Evolutionary conservation across 2,797 vertebrate species (phyloP), one percentile per base, ranked within the genome.

Genomic region (Gambusia yucatana): DNA sequence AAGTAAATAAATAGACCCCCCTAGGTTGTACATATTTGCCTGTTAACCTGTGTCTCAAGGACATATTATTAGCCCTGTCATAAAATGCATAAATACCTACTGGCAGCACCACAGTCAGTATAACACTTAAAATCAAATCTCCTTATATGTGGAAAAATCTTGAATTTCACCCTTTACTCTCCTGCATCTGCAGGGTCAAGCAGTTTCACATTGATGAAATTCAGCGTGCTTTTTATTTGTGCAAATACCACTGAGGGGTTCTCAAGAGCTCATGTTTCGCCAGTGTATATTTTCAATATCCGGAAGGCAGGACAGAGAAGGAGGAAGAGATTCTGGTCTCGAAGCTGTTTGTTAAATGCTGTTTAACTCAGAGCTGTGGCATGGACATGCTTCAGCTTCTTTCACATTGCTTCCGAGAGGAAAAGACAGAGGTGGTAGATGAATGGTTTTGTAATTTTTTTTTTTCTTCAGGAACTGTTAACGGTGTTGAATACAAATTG

Each of bases 321-420:
- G 33, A 43, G 47, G 22, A 55, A 43, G n/a, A 39, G 4, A 20
- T 44, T 76, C 79, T 77, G 30, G 87, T 81, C 73, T 83, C 2
- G 44, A 70, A 89, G 85, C 82, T 6, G 72, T 80, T 72, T 77
- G 86, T 70, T 86, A 82, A 93, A 94, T 92, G 89, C 89, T 82
- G 87, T 91, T 92, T 83, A 86, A 86, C 74, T 84, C 16, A 0
- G 76, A 83, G 84, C 86, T 72, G 85, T 39, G 50, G 73, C 59
- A 83, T 81, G 52, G 87, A 91, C 85, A 81, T 72, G 75, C 65
- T 89, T 52, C 87, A 84, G 87, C 83, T 86, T 83, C 87, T 77
- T 79, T 85, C 79, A 13, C 73, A 43, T 77, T 1, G 72, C 91
- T 88, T 73, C 59, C 65, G 75, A 89, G 72, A 75, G 46, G 57